Percentiles rank a stretch among this genome's conserved stretches.
Conservation (phyloP, 2,888 invertebrate genomes). For the Caenorhabditis uteleia region DNA sequence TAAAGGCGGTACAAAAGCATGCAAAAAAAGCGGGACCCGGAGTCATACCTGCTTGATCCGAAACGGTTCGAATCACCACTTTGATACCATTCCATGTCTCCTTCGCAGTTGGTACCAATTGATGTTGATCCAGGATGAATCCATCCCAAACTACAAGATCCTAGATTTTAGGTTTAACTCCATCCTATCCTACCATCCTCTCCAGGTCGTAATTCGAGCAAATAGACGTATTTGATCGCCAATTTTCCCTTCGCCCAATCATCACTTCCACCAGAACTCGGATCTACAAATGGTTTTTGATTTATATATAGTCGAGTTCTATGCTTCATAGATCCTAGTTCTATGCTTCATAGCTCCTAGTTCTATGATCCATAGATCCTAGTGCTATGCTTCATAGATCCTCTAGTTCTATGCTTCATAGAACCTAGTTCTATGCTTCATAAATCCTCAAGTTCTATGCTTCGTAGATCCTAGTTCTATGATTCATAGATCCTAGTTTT, state of each 20-base stretch:
- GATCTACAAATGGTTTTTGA: conserved; percentile 50
- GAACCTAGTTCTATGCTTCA: too few relatives aligned
- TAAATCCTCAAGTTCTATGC: too few relatives aligned
- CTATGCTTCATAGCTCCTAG: too few relatives aligned
- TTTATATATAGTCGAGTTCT: too few relatives aligned
- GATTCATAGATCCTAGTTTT: too few relatives aligned
- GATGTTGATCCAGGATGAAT: conserved; percentile 65
- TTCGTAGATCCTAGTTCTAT: too few relatives aligned
- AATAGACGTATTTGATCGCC: conserved; percentile 66
- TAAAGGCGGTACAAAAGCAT: neutral
- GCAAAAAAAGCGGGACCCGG: neutral
- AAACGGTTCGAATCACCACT: conserved; percentile 63
- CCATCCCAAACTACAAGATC: conserved; percentile 65
- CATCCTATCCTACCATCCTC: conserved; percentile 57
- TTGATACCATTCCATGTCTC: conserved; percentile 69
- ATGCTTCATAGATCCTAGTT: too few relatives aligned
- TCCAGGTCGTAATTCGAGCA: conserved; percentile 68
- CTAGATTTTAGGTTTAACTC: neutral
- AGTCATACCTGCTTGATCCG: conserved; percentile 31
- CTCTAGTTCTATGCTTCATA: too few relatives aligned
- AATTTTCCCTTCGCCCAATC: conserved; percentile 69
- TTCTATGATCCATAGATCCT: neutral
- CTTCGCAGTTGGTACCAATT: conserved; percentile 67
- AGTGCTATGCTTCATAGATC: too few relatives aligned
- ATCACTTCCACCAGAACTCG: conserved; percentile 68